Base-by-base conservation (phyloP, 1,140 invertebrate genomes). In the Rhyacophila brunnea region DNA sequence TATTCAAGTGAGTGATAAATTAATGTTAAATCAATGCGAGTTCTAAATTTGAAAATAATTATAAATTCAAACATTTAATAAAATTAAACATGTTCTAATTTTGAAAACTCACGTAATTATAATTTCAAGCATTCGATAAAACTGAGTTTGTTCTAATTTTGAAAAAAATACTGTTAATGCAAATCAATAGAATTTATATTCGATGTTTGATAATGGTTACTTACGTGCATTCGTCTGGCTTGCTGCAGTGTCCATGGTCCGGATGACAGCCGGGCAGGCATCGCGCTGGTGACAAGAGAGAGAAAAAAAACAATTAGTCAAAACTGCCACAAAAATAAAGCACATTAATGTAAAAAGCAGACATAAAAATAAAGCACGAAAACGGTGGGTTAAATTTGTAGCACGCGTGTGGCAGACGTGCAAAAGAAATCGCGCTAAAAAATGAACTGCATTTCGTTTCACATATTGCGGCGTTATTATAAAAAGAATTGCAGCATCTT, bases 211-310 rank as follows among this genome's bases (percentile, higher is more conserved):
- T 7, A 35, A 40, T 50, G 17, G 11, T 71, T 86, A 95, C 92
- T 92, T 85, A 96, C 94, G 85, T 86, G 91, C 95, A 98, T 82
- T 96, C 92, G 80, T 94, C 91, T 67, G 95, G 95, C 72, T 85
- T 85, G 68, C 84, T 87, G 83, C 95, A 98, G 74, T 89, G 87
- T 70, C 95, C 95, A 78, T 96, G 91, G 69, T 88, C 82, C 49
- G 84, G 76, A 78, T 95, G 86, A 81, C 95, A 98, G 71, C 94
- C 95, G 71, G 91, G 85, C 71, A 88, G 79, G 80, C 95, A 98
- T 70, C 90, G 87, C 70, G 92, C 92, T 95, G 86, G 58, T 49
- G 55, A 65, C 58, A 71, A 91, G 91, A 79, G 80, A 84, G 79
- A 82, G 77, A 80, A 70, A 74, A 71, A 70, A 74, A 77, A 71